Evolutionary conservation across 2,113 vertebrate species (phyloP).

Genomic region (Lethenteron reissneri): DNA sequence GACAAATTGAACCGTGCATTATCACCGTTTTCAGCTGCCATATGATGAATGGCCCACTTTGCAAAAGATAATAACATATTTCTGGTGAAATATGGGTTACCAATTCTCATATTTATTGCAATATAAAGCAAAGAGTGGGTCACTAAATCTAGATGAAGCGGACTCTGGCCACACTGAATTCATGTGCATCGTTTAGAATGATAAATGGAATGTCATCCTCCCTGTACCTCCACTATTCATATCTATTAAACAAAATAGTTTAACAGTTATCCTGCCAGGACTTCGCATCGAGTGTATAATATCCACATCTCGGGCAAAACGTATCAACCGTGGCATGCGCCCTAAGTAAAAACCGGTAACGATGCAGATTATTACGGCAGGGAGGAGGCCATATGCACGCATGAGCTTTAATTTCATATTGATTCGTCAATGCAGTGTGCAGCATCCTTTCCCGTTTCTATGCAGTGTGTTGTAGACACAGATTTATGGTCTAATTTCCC

Average conservation of each 20-base stretch:
- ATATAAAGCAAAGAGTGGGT: too few species aligned
- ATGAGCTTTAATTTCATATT: neutral
- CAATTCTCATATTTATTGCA: conserved; percentile 5
- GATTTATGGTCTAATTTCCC: conserved; percentile 3
- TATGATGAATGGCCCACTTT: conserved; percentile 3
- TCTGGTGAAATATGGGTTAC: conserved; percentile 1
- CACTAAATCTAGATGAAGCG: conserved; percentile 1
- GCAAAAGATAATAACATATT: conserved; percentile 4
- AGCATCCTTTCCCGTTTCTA: neutral
- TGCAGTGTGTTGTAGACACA: conserved; percentile 1
- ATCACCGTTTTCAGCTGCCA: conserved; percentile 3
- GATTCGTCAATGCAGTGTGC: neutral
- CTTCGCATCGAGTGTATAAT: too few species aligned
- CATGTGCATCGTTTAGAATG: conserved; percentile 5
- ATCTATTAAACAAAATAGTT: conserved; percentile 6
- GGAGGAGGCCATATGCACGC: too few species aligned
- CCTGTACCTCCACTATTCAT: neutral
- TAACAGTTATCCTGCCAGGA: neutral
- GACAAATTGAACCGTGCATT: conserved; percentile 5
- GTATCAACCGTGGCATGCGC: too few species aligned
- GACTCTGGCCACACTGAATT: neutral
- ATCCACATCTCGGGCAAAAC: too few species aligned
- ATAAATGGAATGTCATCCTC: neutral
- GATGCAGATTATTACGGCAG: too few species aligned
- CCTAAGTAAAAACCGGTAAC: too few species aligned